Conservation (phyloP, 2,888 invertebrate species). For the Meteorus cinctellus region DNA sequence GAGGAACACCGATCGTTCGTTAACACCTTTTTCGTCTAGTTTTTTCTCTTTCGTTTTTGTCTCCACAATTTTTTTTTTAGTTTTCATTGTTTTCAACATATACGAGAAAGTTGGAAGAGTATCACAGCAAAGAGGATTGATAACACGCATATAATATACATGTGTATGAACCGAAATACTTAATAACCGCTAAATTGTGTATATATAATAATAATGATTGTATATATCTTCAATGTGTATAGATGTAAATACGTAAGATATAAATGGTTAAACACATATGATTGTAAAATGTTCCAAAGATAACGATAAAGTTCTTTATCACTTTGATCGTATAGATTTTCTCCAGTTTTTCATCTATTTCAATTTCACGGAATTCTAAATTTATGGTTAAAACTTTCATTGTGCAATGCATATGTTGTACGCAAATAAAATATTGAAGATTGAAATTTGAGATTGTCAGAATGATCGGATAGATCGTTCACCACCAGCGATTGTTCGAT, state of each 20-base stretch:
- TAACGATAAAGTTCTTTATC: constrained; percentile 26
- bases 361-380: not conserved
- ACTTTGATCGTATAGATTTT: constrained; percentile 31
- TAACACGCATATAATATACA: constrained; percentile 40
- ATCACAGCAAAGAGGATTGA: constrained; percentile 55
- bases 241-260: constrained; percentile 37
- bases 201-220: constrained; percentile 11
- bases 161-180: constrained; percentile 31
- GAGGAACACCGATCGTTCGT: constrained; percentile 18
- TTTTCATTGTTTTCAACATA: constrained; percentile 29
- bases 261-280: constrained; percentile 38
- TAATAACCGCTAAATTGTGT: not conserved
- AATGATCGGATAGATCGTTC: constrained; percentile 29
- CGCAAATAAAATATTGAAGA: constrained; percentile 5
- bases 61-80: constrained; percentile 15
- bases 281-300: constrained; percentile 22
- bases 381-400: constrained; percentile 3
- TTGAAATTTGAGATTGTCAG: constrained; percentile 5
- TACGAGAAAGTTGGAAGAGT: constrained; percentile 50
- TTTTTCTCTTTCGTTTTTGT: constrained; percentile 24
- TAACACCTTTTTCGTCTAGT: constrained; percentile 26
- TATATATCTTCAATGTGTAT: constrained; percentile 41
- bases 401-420: not conserved
- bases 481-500: constrained; percentile 37
- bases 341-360: constrained; percentile 36